These are phyloP conservation scores for Chauna torquata DNA, from an alignment of 2,113 vertebrate species.

Conservation along the genomic window DNA sequence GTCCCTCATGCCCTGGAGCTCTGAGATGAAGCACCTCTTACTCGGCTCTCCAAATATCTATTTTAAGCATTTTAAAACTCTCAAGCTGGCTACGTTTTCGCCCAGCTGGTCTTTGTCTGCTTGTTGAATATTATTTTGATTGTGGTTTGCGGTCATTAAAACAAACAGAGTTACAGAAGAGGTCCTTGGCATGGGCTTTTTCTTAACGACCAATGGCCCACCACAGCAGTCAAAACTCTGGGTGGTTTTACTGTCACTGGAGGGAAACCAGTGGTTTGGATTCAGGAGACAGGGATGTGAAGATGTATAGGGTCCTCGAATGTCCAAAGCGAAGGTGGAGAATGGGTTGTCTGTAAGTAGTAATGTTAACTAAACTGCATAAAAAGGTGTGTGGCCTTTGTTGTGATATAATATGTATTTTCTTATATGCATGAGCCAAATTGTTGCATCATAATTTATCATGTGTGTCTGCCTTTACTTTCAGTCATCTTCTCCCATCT, in stretches of 20 bases:
- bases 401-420: constrained; percentile 85
- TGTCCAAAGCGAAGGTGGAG: constrained; percentile 73
- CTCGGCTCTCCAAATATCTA: constrained; percentile 64
- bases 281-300: constrained; percentile 73
- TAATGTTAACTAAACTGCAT: constrained; percentile 80
- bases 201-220: constrained; percentile 57
- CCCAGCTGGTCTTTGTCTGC: constrained; percentile 67
- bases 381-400: constrained; percentile 84
- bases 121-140: constrained; percentile 59
- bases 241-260: constrained; percentile 59
- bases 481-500: constrained; percentile 75
- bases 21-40: constrained; percentile 66
- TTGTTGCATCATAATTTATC: constrained; percentile 80
- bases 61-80: constrained; percentile 68
- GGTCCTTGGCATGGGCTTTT: constrained; percentile 35
- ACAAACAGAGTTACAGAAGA: constrained; percentile 48
- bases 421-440: constrained; percentile 87
- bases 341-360: constrained; percentile 83
- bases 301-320: constrained; percentile 67
- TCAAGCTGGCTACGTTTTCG: constrained; percentile 52
- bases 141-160: constrained; percentile 65
- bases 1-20: constrained; percentile 48
- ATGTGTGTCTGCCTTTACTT: constrained; percentile 79
- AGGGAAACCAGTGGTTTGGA: constrained; percentile 66
- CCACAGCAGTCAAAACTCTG: constrained; percentile 37